Evolutionary conservation across 1,140 invertebrate genomes (phyloP).

Genomic region (Brachionus manjavacas): DNA sequence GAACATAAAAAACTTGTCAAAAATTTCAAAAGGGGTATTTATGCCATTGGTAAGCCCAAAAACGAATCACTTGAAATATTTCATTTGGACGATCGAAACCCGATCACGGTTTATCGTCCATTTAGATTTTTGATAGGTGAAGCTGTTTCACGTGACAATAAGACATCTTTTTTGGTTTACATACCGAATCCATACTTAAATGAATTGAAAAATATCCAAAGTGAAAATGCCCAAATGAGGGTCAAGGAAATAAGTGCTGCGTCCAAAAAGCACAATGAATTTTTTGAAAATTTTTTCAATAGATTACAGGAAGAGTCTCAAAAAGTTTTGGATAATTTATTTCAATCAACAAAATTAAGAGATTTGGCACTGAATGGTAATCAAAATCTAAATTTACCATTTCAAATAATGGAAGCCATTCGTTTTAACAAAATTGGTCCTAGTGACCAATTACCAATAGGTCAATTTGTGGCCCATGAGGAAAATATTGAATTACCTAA

Average conservation of each 20-base stretch:
- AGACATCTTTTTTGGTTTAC: background rate
- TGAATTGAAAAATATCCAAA: background rate
- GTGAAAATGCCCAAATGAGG: background rate
- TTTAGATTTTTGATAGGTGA: slow-evolving; percentile 21
- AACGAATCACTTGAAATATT: background rate
- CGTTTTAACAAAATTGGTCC: background rate
- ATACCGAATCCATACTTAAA: background rate
- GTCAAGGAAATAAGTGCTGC: background rate
- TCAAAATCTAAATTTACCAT: background rate
- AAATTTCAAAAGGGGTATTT: background rate
- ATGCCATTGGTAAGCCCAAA: slow-evolving; percentile 3
- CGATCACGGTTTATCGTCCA: background rate
- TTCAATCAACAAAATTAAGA: background rate
- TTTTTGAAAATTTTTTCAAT: background rate
- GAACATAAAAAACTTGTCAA: background rate
- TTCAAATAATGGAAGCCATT: background rate
- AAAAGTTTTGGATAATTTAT: slow-evolving; percentile 1
- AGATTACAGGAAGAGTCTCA: slow-evolving; percentile 13
- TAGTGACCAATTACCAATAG: background rate
- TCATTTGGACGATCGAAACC: background rate
- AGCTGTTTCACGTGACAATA: background rate
- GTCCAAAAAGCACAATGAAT: background rate
- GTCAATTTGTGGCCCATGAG: background rate
- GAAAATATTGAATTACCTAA: background rate
- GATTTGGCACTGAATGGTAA: slow-evolving; percentile 1